Conservation (phyloP, 2,888 invertebrate species). For the Pachycephus smyrnensis region DNA sequence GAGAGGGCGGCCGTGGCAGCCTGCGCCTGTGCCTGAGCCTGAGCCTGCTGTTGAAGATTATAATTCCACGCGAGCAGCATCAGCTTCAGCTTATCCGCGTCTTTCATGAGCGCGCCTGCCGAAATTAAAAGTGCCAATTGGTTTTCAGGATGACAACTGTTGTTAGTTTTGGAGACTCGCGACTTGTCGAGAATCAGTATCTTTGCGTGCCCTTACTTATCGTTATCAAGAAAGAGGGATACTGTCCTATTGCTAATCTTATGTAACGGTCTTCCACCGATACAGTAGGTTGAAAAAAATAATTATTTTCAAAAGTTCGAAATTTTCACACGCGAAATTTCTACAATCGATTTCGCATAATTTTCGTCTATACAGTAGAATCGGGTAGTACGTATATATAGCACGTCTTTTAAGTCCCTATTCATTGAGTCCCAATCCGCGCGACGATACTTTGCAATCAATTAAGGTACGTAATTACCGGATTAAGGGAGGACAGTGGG, state of each 20-base stretch:
- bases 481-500: background rate
- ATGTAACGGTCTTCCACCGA: background rate
- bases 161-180: background rate
- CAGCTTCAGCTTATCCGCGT: slow-evolving; percentile 88
- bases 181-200: background rate
- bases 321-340: background rate
- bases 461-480: background rate
- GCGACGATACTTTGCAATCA: background rate
- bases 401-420: background rate
- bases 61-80: slow-evolving; percentile 92
- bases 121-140: slow-evolving; percentile 41
- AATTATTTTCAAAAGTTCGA: background rate
- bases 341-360: background rate
- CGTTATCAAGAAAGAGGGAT: background rate
- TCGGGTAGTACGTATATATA: too few species aligned
- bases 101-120: slow-evolving; percentile 77
- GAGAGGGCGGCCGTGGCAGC: slow-evolving; percentile 60
- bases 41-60: slow-evolving; percentile 75
- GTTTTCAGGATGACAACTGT: slow-evolving; percentile 12
- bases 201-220: background rate
- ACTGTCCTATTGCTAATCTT: background rate
- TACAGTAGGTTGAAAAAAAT: background rate
- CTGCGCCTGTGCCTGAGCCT: slow-evolving; percentile 56
- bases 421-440: background rate
- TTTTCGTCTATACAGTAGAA: background rate